Evolutionary conservation across 1,140 invertebrate genomes (phyloP).

Genomic region (Drosophila saltans): DNA sequence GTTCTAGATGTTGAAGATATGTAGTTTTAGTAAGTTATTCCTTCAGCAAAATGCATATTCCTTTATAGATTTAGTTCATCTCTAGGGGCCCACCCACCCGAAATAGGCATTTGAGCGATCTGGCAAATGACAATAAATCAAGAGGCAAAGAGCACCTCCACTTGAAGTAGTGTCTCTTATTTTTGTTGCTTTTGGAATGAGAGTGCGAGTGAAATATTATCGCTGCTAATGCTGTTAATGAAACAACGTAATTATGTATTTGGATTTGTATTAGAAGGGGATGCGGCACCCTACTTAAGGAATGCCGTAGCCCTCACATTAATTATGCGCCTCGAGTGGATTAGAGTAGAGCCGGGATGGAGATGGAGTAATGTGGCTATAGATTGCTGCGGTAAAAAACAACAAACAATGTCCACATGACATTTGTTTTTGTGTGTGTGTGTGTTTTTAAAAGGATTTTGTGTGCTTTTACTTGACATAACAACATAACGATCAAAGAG

Average conservation of each 20-base stretch:
- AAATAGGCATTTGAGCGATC: slow-evolving; percentile 61
- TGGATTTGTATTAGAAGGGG: slow-evolving; percentile 53
- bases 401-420: slow-evolving; percentile 51
- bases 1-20: no score
- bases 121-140: slow-evolving; percentile 75
- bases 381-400: slow-evolving; percentile 43
- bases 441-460: slow-evolving; percentile 63
- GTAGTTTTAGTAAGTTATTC: no score
- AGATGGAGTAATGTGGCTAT: slow-evolving; percentile 13
- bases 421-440: slow-evolving; percentile 52
- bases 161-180: slow-evolving; percentile 52
- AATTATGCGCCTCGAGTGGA: slow-evolving; percentile 61
- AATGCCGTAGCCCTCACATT: slow-evolving; percentile 60
- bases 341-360: slow-evolving; percentile 21
- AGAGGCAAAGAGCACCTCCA: slow-evolving; percentile 45
- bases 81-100: slow-evolving; percentile 65
- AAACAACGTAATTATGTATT: slow-evolving; percentile 74
- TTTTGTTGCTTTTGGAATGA: slow-evolving; percentile 20
- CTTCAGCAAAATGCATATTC: no score
- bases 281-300: slow-evolving; percentile 67
- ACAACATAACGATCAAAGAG: slow-evolving; percentile 36
- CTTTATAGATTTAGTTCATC: slow-evolving; percentile 30
- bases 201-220: slow-evolving; percentile 71
- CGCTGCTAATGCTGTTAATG: slow-evolving; percentile 79
- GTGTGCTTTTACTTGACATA: slow-evolving; percentile 45